Conservation (phyloP, 2,113 vertebrate genomes). For the Ranitomeya imitator region DNA sequence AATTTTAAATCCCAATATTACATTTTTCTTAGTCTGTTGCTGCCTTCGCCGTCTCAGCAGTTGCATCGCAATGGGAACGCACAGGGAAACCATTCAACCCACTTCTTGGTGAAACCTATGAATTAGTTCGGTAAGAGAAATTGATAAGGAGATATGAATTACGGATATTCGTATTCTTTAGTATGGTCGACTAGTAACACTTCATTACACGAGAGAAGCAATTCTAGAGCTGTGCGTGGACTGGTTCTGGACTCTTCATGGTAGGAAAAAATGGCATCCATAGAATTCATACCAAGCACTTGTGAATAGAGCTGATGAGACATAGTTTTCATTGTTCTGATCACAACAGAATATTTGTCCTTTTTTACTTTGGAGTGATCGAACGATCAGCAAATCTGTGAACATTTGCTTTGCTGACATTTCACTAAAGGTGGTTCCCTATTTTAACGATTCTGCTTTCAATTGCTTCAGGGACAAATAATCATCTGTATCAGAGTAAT, state of each 20-base stretch:
- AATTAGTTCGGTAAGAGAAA: conserved; percentile 84
- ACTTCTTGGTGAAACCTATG: conserved; percentile 92
- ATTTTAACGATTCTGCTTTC: no score
- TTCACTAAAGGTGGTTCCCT: no score
- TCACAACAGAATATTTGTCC: background rate
- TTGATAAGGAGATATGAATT: background rate
- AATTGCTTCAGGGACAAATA: no score
- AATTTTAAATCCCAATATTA: background rate
- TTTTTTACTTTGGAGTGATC: background rate
- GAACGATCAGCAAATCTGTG: background rate
- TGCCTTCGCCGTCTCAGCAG: conserved; percentile 95
- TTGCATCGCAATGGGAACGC: conserved; percentile 96
- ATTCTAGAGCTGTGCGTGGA: background rate
- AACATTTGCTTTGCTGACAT: background rate
- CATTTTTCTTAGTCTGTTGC: conserved; percentile 82
- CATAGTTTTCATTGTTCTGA: background rate
- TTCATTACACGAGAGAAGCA: background rate
- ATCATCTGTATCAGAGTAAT: no score
- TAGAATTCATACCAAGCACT: background rate
- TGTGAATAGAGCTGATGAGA: background rate
- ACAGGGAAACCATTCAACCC: conserved; percentile 98
- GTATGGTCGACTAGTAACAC: background rate
- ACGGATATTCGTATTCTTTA: background rate
- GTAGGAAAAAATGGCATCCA: background rate
- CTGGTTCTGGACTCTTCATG: background rate